Evolutionary conservation across 1,140 invertebrate species (phyloP).

Genomic region (Hermetia illucens): DNA sequence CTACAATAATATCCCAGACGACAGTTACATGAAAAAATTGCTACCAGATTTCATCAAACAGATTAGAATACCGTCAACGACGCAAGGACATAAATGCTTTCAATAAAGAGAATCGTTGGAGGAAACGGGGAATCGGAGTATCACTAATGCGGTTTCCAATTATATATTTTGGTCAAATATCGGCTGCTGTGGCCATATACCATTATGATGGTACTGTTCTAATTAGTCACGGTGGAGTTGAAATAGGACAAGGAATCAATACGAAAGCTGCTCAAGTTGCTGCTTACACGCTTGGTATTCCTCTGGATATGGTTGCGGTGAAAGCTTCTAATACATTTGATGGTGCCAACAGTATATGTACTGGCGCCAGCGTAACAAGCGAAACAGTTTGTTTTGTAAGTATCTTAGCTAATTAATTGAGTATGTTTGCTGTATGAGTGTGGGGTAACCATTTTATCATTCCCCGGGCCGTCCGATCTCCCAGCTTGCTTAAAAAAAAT

Average conservation of each 20-base stretch:
- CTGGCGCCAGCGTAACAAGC: conserved; percentile 56
- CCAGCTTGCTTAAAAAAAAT: too few relatives aligned
- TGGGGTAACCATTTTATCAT: too few relatives aligned
- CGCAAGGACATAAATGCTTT: conserved; percentile 39
- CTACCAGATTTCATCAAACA: conserved; percentile 18
- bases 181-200: conserved; percentile 54
- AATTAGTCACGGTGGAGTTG: conserved; percentile 61
- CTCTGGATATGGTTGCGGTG: conserved; percentile 52
- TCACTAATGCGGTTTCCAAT: conserved; percentile 51
- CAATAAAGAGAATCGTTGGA: conserved; percentile 61
- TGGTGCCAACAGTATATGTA: conserved; percentile 47
- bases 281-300: conserved; percentile 56
- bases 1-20: conserved; percentile 41
- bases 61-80: conserved; percentile 41
- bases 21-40: conserved; percentile 31
- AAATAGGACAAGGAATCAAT: conserved; percentile 77
- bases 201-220: conserved; percentile 61
- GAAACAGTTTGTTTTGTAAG: conserved; percentile 51
- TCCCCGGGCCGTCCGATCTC: too few relatives aligned
- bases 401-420: too few relatives aligned
- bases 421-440: too few relatives aligned
- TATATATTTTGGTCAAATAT: conserved; percentile 40
- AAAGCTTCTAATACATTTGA: conserved; percentile 50
- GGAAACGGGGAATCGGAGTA: conserved; percentile 54
- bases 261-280: conserved; percentile 57